A percentile compares a stretch with the other conserved stretches of the same genome.
Conservation (phyloP, 1,140 invertebrate genomes). For the Pogonomyrmex californicus region DNA sequence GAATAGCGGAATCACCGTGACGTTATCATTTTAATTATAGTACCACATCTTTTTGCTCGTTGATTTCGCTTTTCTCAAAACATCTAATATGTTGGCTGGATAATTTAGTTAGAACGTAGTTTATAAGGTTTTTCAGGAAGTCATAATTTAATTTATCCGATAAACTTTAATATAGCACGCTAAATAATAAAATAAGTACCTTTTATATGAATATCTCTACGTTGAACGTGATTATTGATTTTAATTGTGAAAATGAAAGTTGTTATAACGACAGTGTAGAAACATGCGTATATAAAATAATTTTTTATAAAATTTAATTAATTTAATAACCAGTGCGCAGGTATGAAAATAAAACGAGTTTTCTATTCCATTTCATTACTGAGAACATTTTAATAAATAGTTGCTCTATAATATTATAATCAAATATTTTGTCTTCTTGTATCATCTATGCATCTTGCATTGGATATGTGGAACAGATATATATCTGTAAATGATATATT, state of each 20-base stretch:
- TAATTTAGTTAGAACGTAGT: background rate
- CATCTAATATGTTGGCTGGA: background rate
- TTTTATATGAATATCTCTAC: background rate
- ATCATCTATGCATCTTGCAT: background rate
- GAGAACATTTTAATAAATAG: conserved; percentile 37
- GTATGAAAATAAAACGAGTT: background rate
- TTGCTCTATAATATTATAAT: background rate
- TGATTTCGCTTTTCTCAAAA: background rate
- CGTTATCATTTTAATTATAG: background rate
- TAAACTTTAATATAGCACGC: background rate
- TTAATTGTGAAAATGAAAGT: background rate
- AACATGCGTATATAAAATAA: background rate
- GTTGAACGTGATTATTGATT: background rate
- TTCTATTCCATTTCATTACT: background rate
- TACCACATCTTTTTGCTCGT: background rate
- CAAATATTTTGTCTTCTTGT: background rate
- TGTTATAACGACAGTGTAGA: background rate
- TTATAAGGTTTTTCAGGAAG: background rate
- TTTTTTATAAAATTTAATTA: background rate
- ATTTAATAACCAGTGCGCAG: background rate
- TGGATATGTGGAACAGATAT: background rate
- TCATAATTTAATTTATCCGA: background rate
- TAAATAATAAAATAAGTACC: background rate
- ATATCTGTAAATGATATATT: background rate
- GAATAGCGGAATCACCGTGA: background rate